Base-by-base conservation (phyloP, 2,888 invertebrate genomes). In the Deilephila elpenor region DNA sequence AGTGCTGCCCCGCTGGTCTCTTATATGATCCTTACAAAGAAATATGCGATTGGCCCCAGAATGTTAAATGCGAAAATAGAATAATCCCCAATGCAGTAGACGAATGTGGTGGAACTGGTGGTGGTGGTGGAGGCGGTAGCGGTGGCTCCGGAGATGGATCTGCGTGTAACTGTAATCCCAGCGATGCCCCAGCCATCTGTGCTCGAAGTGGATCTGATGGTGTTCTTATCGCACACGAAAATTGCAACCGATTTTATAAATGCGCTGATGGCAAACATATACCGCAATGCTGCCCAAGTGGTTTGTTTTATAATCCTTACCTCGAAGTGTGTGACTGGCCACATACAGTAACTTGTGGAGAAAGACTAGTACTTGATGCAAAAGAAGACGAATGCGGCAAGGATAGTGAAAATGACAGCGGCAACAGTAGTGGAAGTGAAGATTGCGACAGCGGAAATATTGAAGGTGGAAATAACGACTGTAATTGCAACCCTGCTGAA, bases 191-290 rank as follows among this genome's bases (percentile, higher is more conserved):
- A 0, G 59, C 59, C 17, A 85, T 87, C 37, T 88, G 88, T 71
- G 80, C 80, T 1, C 77, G 76, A 25, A 77, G 78, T 8, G 81
- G 75, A 5, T 84, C 85, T 2, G 78, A 84, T 19, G 86, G 86
- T 6, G 73, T 79, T 20, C 75, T 88, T 0, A 74, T 88, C 0
- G 88, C 88, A 5, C 83, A 88, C n/a, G 84, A 86, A 78, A 79
- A 84, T 71, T 88, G 88, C 74, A 84, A 86, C 73, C 77, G 86
- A 60, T 87, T 84, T 70, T 88, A 86, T 59, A 80, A 77, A 70
- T 87, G 87, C 32, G 56, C 32, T 1, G 8, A 80, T 20, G 83
- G 84, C 11, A 29, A 29, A 25, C 25, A 25, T 25, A 25, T 25
- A 25, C 75, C 73, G 74, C 7, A 75, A 67, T 7, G 73, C 53